Base-by-base conservation (phyloP, 1,140 invertebrate species). In the Hetaerina americana region DNA sequence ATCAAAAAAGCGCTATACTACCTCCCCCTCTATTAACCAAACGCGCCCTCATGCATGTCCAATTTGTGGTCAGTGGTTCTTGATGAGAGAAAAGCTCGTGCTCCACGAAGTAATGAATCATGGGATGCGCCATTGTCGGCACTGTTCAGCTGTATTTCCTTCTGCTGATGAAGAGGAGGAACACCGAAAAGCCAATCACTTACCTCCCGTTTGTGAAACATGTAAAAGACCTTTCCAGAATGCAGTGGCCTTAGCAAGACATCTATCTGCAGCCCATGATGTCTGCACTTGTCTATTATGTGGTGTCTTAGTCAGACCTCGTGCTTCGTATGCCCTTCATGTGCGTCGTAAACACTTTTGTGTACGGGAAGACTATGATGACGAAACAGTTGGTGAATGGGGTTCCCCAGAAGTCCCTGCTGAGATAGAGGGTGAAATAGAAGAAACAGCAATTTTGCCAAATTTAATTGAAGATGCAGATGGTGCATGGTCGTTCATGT, bases 41-140 rank as follows among this genome's bases (percentile, higher is more conserved):
- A 69, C 26, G 27, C 26, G 26, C 26, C 72, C 73, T 10, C 69
- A 72, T 72, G 69, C 67, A 8, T 75, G 75, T 70, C 49, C 72
- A 31, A 26, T 71, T 24, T 75, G 75, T 70, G 31, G 72, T 12
- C 57, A 73, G 27, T 74, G 73, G 72, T 75, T 75, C 69, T 71
- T 74, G 27, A 71, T 72, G 25, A 71, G 72, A 66, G 73, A 74
- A 26, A 74, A 73, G 71, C 71, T 75, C 66, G 66, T 72, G n/a
- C 70, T 75, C 31, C 75, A 75, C 66, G 69, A 73, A n/a, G 68
- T 74, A 26, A 73, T 72, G 66, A 74, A 75, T 57, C 75, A 75
- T 67, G 24, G 66, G 24, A 73, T 72, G 40, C 66, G 72, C 22
- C 67, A 73, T 29, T 75, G 74, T 66, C 49, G 28, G 27, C 73